Evolutionary conservation across 2,797 vertebrate genomes (phyloP), one percentile per base, ranked within the genome.

Genomic region (Crocidura indochinensis): DNA sequence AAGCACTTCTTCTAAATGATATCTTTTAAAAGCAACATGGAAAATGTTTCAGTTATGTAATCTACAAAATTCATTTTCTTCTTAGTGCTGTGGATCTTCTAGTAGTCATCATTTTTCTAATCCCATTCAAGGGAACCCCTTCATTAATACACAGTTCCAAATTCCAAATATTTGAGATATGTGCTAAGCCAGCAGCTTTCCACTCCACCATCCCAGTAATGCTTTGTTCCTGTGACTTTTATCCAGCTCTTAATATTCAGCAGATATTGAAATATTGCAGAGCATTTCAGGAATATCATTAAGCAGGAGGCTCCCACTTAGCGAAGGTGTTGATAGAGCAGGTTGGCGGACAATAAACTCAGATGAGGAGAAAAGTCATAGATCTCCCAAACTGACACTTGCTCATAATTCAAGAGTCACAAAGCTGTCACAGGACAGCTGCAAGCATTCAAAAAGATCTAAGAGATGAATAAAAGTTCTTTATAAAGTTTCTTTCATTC

Each of bases 281-380:
- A 94, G 56, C 78, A 83, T 94, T 94, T 94, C 73, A 56, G 82
- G 80, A 92, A 91, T 53, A 72, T 8, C 27, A 49, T 80, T 89
- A 87, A 87, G 91, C 87, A 91, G 74, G 74, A 91, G 74, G 74
- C 44, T n/a, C 82, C 69, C 82, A 75, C 51, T 67, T 94, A 83
- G 75, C 91, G 65, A 86, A 89, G 85, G 24, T 46, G 46, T 75
- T 74, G 71, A 71, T 4, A 72, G 56, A 53, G 60, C 67, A 88
- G 49, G 11, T 10, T 88, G 19, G 56, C 74, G 69, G 31, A 81
- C 73, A 86, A 65, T n/a, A 86, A 88, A 62, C 69, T 91, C 90
- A 83, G 84, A 68, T 38, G 47, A 91, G 10, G 88, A 88, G 74
- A 85, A 90, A 88, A 71, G n/a, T 27, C 79, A 84, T 31, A 83